Conservation (phyloP, 1,140 invertebrate species). For the Drosophila watanabei region DNA sequence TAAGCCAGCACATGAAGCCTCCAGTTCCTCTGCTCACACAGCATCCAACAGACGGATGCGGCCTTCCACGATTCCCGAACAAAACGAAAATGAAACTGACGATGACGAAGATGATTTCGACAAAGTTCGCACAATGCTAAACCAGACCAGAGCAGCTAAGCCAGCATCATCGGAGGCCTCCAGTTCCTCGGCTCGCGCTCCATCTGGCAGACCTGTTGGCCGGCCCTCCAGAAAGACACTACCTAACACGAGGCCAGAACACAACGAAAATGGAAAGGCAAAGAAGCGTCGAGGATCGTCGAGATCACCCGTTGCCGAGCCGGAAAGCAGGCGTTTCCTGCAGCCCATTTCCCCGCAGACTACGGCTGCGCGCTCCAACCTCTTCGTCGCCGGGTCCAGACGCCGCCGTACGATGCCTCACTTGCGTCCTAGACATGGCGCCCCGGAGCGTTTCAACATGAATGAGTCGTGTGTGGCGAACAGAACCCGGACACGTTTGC, state of each 20-base stretch:
- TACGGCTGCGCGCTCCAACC: not conserved
- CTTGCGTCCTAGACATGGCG: fast-evolving
- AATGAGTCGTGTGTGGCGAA: conserved; percentile 24
- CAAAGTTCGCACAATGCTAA: not conserved
- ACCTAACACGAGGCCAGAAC: not conserved
- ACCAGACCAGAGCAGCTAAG: not conserved
- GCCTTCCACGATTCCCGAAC: not conserved
- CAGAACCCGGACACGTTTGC: conserved; percentile 14
- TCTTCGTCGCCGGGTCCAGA: not conserved
- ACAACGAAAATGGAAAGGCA: not conserved
- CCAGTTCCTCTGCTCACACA: not conserved
- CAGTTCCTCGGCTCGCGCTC: not conserved
- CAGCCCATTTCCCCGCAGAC: not conserved
- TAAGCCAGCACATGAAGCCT: too few relatives aligned
- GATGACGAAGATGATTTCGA: not conserved
- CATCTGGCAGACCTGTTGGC: not conserved
- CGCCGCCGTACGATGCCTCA: not conserved
- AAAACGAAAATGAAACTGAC: not conserved
- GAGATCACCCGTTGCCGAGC: not conserved
- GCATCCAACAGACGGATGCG: not conserved
- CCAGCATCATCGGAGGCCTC: not conserved
- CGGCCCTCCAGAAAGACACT: not conserved
- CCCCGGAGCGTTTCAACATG: not conserved
- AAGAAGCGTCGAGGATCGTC: not conserved
- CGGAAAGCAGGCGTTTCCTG: not conserved